Base-by-base conservation (phyloP, 2,113 vertebrate species). In the Chinchilla lanigera region DNA sequence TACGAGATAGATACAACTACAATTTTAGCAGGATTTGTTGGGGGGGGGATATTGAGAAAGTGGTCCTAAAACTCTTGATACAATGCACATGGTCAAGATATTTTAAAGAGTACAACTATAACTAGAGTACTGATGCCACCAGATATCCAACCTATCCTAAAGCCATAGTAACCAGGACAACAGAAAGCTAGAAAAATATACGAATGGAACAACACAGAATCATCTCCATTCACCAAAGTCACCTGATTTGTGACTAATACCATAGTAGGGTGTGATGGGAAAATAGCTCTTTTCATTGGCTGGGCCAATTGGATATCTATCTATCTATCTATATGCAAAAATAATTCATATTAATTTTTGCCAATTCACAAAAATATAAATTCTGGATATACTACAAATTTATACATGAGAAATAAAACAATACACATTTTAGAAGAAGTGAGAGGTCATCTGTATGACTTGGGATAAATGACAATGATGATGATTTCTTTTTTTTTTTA, bases 331-430 rank as follows among this genome's bases (percentile, higher is more conserved):
- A 50, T 4, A 3, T 13, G 16, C 65, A 52, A 50, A 81, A 54
- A 54, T 20, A 38, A 41, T 71, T n/a, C 7, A 41, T 73, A 19
- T 50, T 56, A 8, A 5, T 11, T 47, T 24, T 50, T 28, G 73
- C 8, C n/a, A 58, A 11, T 14, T 91, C 38, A 75, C 38, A 67
- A 38, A 61, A 41, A 7, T 20, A 17, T 11, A 75, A 73, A 26
- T 26, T 41, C n/a, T 50, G 41, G 44, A 65, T 10, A 7, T 3
- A 12, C 3, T 87, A 22, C 12, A 86, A 28, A 71, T 44, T 69
- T 73, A 58, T 56, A 71, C 35, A 12, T 88, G 56, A 88, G 89
- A 75, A 58, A 44, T 73, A 54, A 47, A 86, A 65, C 24, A 92
- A 35, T 24, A 33, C 17, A 30, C 1, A 38, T 41, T 63, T 69